phyloP scores from a whole-genome alignment of 2,113 vertebrate species.

The Corvus moneduloides region DNA sequence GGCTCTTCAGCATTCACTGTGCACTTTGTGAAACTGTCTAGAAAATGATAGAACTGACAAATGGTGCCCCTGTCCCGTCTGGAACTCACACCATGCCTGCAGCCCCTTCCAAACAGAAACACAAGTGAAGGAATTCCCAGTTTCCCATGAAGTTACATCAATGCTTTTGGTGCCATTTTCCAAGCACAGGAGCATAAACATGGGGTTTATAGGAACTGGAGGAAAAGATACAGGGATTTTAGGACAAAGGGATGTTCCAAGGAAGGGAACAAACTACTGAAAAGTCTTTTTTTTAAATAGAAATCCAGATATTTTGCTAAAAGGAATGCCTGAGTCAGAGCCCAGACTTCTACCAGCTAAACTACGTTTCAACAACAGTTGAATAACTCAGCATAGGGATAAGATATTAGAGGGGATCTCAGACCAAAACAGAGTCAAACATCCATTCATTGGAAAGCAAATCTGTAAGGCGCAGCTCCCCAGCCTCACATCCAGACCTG shows the following conservation, averaged over 20 bases:
- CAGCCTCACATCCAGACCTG: not conserved
- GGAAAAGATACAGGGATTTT: not conserved
- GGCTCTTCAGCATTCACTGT: constrained; percentile 6
- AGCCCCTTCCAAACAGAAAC: not conserved
- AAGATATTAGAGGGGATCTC: not conserved
- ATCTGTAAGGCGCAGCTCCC: accelerated
- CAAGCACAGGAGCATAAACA: not conserved
- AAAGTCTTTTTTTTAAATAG: not conserved
- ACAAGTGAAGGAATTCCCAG: not conserved
- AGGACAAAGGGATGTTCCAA: not conserved
- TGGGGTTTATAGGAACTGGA: not conserved
- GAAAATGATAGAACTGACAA: not conserved
- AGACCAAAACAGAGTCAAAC: not conserved
- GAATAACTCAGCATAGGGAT: not conserved
- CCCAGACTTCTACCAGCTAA: not conserved
- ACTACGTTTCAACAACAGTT: not conserved
- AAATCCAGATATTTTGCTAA: not conserved
- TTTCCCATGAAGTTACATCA: not conserved
- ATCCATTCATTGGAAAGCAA: not conserved
- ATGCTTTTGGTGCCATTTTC: not conserved
- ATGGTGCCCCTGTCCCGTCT: not conserved
- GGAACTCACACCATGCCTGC: not conserved
- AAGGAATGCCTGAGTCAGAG: not conserved
- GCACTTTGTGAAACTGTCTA: not conserved
- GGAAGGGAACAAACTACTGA: not conserved